These are phyloP conservation scores for Tipula helvola DNA, from an alignment of 2,888 invertebrate species.

Conservation along the genomic window DNA sequence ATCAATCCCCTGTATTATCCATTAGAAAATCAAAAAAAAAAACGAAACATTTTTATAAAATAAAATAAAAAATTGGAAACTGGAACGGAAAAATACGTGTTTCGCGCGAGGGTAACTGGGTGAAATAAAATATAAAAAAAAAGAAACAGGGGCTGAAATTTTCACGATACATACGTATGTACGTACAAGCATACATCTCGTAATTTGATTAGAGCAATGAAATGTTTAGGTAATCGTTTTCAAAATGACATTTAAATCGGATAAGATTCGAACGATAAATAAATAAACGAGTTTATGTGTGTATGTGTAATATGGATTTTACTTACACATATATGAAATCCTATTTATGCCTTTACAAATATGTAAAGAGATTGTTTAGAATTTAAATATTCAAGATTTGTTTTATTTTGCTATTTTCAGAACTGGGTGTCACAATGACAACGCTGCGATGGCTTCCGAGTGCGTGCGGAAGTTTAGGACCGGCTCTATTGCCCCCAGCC, in stretches of 20 bases:
- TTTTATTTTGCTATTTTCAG: not conserved
- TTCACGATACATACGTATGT: not conserved
- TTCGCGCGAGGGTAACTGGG: not conserved
- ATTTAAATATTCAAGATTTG: not conserved
- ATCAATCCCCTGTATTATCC: not conserved
- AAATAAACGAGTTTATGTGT: too few species aligned
- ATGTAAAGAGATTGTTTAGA: not conserved
- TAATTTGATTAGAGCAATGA: not conserved
- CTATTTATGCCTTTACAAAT: not conserved
- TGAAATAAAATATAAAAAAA: not conserved
- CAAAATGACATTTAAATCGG: not conserved
- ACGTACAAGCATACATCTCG: not conserved
- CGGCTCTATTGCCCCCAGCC: constrained; percentile 45
- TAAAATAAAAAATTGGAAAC: not conserved
- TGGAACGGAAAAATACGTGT: not conserved
- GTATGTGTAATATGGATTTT: too few species aligned
- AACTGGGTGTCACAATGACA: not conserved
- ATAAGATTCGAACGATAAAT: not conserved
- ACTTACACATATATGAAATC: not conserved
- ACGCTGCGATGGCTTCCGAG: constrained; percentile 30
- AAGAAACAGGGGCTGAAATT: not conserved
- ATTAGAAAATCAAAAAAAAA: not conserved
- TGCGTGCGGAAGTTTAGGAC: constrained; percentile 33
- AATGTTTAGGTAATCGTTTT: not conserved
- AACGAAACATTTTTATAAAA: too few species aligned